Percentiles rank a stretch among this genome's conserved stretches.
Conservation (phyloP, 2,797 vertebrate species). For the Masticophis lateralis region DNA sequence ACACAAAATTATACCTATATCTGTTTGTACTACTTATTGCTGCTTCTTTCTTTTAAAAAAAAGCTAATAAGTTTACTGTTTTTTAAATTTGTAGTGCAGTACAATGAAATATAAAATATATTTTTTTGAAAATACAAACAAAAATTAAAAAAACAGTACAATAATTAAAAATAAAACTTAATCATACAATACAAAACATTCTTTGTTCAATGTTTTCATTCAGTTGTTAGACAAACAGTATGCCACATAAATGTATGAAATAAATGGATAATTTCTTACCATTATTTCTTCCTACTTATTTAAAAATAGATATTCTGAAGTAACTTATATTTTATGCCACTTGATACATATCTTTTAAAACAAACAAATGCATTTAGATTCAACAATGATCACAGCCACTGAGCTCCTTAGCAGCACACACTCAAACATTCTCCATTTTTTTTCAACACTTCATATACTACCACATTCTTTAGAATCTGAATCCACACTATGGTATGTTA, state of each 20-base stretch:
- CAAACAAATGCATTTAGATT: not conserved
- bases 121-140: constrained; percentile 42
- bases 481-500: constrained; percentile 10
- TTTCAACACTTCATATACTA: constrained; percentile 28
- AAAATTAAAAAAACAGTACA: constrained; percentile 21
- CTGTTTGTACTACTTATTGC: not conserved
- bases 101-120: not conserved
- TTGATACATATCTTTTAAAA: not conserved
- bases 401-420: constrained; percentile 1
- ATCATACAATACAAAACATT: constrained; percentile 6
- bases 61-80: constrained; percentile 12
- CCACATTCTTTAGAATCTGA: constrained; percentile 13
- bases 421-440: constrained; percentile 24
- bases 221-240: constrained; percentile 63
- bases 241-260: constrained; percentile 54
- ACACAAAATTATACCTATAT: not conserved
- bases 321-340: not conserved
- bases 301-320: constrained; percentile 47
- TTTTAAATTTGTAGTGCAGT: not conserved
- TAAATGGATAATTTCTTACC: constrained; percentile 49
- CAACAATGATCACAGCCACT: not conserved
- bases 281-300: constrained; percentile 54
- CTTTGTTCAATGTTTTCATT: constrained; percentile 67
- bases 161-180: not conserved
- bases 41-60: constrained; percentile 36